Evolutionary conservation across 2,888 invertebrate species (phyloP).

Genomic region (Oscheius onirici): DNA sequence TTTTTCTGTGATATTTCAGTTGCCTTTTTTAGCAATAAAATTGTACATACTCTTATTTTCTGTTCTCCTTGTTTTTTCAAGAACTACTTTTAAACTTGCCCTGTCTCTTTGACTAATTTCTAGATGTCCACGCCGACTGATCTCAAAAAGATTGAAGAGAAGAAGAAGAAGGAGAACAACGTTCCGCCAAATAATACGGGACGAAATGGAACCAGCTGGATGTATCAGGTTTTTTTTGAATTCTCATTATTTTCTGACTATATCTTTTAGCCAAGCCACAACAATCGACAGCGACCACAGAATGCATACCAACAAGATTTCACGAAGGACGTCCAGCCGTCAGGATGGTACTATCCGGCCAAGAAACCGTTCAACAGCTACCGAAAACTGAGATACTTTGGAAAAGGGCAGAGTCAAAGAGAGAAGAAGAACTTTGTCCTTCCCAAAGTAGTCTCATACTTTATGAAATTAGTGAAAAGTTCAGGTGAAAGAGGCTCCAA

Average conservation of each 20-base stretch:
- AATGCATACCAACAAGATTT: neutral
- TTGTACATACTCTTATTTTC: neutral
- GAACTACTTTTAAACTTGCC: neutral
- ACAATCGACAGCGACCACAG: neutral
- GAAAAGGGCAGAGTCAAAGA: neutral
- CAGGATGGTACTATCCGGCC: neutral
- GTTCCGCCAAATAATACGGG: neutral
- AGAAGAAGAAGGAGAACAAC: neutral
- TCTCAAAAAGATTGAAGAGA: neutral
- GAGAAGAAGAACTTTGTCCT: neutral
- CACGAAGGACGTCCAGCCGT: neutral
- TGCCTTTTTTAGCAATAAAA: neutral
- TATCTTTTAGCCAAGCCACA: neutral
- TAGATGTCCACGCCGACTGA: slow-evolving; percentile 19
- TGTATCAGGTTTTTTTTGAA: neutral
- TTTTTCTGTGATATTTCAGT: neutral
- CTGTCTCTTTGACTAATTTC: neutral
- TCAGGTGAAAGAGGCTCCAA: slow-evolving; percentile 10
- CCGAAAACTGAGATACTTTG: neutral
- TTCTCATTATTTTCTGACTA: neutral
- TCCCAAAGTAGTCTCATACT: neutral
- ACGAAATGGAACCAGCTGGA: neutral
- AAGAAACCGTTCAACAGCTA: neutral
- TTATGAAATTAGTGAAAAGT: neutral
- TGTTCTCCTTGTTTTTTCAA: neutral